Evolutionary conservation across 2,888 invertebrate species (phyloP).

Genomic region (Ypsolopha sequella): DNA sequence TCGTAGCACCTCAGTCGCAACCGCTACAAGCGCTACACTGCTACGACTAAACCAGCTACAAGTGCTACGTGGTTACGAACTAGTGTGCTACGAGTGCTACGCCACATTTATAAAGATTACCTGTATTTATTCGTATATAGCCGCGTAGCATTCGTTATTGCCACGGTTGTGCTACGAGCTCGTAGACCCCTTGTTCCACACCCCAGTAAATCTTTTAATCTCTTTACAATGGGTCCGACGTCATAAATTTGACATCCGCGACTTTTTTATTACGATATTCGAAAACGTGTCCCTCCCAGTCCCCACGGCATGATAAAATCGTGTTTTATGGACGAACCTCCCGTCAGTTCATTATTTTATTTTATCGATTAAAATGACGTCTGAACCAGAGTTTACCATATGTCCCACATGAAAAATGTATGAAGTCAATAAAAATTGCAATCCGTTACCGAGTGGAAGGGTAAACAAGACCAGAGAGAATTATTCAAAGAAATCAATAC

Average conservation of each 20-base stretch:
- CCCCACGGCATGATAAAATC: slow-evolving; percentile 67
- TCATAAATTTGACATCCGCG: slow-evolving; percentile 71
- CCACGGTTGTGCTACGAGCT: slow-evolving; percentile 2
- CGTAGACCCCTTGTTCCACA: slow-evolving; percentile 28
- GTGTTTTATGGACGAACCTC: slow-evolving; percentile 57
- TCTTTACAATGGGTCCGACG: slow-evolving; percentile 65
- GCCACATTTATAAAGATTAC: background rate
- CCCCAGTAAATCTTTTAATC: slow-evolving; percentile 68
- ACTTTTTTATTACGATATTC: slow-evolving; percentile 69
- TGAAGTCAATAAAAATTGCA: background rate
- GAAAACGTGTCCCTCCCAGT: slow-evolving; percentile 62
- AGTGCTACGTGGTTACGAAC: no score
- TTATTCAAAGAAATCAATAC: slow-evolving; percentile 26
- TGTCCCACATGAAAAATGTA: background rate
- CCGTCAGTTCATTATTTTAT: slow-evolving; percentile 64
- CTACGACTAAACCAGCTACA: no score
- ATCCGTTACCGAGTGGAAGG: background rate
- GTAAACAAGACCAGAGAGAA: background rate
- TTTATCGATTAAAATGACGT: slow-evolving; percentile 52
- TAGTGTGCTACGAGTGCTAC: no score
- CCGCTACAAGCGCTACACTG: no score
- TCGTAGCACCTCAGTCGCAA: no score
- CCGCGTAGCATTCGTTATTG: slow-evolving; percentile 23
- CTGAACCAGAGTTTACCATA: slow-evolving; percentile 16
- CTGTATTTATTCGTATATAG: slow-evolving; percentile 17